Conservation (phyloP, 2,797 vertebrate genomes). For the Delichon dasypus region DNA sequence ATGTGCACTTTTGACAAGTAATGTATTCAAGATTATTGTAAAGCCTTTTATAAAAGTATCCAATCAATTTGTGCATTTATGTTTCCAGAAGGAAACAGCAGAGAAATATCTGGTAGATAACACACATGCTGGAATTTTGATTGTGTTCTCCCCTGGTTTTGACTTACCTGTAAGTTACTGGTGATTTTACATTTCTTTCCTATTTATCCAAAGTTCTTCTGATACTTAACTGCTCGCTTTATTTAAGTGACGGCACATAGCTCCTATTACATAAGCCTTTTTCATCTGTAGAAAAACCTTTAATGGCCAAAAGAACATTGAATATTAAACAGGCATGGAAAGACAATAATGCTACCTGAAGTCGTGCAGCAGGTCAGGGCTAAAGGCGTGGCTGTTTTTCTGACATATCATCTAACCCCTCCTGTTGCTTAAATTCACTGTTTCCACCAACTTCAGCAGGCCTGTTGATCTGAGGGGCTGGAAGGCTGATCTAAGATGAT, state of each 20-base stretch:
- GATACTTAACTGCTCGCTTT: background rate
- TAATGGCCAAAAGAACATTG: background rate
- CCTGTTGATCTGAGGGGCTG: background rate
- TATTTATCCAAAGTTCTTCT: background rate
- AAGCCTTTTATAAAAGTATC: background rate
- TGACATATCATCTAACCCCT: background rate
- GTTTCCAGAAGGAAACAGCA: background rate
- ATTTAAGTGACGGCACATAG: background rate
- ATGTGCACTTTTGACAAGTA: background rate
- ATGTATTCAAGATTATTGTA: background rate
- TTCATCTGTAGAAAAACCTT: background rate
- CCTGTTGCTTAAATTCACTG: background rate
- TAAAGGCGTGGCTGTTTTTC: background rate
- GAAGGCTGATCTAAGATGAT: background rate
- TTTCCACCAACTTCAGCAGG: fast-evolving
- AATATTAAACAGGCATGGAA: background rate
- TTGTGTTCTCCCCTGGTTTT: background rate
- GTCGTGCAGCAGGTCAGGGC: background rate
- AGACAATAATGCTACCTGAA: background rate
- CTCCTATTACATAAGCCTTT: background rate
- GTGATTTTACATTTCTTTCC: background rate
- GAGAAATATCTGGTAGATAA: background rate
- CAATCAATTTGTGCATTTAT: background rate
- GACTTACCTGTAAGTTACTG: background rate
- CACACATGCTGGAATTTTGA: background rate